Evolutionary conservation across 1,140 invertebrate species (phyloP), one percentile per base, ranked within the genome.

Genomic region (Bicyclus anynana): DNA sequence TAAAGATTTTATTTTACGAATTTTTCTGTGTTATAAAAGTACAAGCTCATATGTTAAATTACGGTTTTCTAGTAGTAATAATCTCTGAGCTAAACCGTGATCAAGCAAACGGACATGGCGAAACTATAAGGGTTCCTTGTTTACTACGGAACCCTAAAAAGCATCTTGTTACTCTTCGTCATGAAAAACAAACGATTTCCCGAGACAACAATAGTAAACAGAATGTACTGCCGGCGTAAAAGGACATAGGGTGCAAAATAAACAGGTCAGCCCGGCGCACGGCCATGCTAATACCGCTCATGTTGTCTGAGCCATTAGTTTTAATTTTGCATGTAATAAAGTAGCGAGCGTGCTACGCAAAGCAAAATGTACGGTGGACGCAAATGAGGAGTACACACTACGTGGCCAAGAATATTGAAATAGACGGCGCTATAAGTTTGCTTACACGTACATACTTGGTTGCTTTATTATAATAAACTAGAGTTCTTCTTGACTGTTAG

Each of bases 321-420:
- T 76, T 78, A 49, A 80, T 83, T 77, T 77, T 58, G 67, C 65
- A 48, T 70, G 67, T 62, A 65, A 63, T 65, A 60, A 66, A 63
- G 35, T 58, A 60, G 63, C 60, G 67, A 61, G 67, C 55, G 50
- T 59, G 53, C 67, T 75, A 53, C 47, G 58, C 66, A 77, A 82
- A 84, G 68, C 65, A 74, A 67, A 79, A 84, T 63, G 69, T 80
- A 82, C 73, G 63, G 72, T 58, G 49, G 69, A 74, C 69, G 70
- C 70, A 82, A 82, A 84, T 81, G 75, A 81, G 70, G 51, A 74
- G 57, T 72, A 72, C 53, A 53, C 53, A 62, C 54, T 60, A 63
- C 58, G 54, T 57, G 57, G 52, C 58, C 59, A 61, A 69, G 60
- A 61, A 68, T 68, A 72, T 72, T 72, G 69, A 69, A 72, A 72